Percentiles rank a stretch among this genome's conserved stretches.
phyloP scores from a whole-genome alignment of 2,113 vertebrate genomes.

The Ibidorhyncha struthersii region DNA sequence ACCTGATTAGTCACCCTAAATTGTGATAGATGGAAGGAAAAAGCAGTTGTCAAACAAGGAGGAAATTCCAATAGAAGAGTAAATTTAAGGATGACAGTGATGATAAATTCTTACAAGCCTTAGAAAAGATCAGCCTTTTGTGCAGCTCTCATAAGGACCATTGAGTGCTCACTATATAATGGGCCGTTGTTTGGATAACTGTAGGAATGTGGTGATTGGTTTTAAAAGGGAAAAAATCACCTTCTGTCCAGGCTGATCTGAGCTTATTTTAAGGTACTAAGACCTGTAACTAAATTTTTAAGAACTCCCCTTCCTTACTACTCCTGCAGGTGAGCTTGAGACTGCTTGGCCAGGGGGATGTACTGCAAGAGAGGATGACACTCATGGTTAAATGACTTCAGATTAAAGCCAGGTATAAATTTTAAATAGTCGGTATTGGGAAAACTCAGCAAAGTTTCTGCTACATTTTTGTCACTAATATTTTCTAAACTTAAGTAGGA shows the following conservation, averaged over 20 bases:
- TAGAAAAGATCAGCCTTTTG: constrained; percentile 45
- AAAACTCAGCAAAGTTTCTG: background rate
- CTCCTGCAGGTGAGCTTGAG: background rate
- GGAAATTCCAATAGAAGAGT: constrained; percentile 63
- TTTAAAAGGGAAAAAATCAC: background rate
- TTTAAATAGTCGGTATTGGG: background rate
- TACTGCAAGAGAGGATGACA: background rate
- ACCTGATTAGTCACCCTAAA: constrained; percentile 63
- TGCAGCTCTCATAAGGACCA: constrained; percentile 15
- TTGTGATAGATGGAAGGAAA: constrained; percentile 65
- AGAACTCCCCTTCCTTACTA: background rate
- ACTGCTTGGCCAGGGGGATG: background rate
- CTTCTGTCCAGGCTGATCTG: background rate
- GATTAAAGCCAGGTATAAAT: background rate
- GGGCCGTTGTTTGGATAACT: background rate
- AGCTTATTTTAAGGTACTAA: background rate
- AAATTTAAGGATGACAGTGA: constrained; percentile 56
- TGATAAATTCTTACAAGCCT: constrained; percentile 63
- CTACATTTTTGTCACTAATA: background rate
- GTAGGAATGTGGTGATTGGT: background rate
- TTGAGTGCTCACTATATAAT: background rate
- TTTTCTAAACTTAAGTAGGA: background rate
- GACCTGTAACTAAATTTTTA: background rate
- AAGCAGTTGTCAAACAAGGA: constrained; percentile 59
- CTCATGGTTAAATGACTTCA: background rate